phyloP scores from a whole-genome alignment of 2,797 vertebrate species.

The Ciconia nigra region DNA sequence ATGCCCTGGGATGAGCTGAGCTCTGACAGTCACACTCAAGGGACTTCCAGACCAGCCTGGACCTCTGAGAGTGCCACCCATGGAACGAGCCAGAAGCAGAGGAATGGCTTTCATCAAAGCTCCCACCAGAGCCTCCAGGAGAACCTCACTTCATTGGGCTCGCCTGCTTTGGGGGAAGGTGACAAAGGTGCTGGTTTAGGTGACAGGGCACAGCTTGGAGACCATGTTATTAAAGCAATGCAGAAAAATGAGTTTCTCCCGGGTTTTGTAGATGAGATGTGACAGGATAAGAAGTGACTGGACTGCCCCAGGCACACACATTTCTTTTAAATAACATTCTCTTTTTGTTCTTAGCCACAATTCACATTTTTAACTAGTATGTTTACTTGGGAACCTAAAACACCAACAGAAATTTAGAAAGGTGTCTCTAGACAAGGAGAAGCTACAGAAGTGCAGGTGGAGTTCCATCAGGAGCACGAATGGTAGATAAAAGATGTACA shows the following conservation, averaged over 20 bases:
- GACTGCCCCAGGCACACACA: neutral
- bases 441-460: neutral
- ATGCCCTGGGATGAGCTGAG: conserved; percentile 6
- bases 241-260: conserved; percentile 21
- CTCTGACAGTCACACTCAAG: neutral
- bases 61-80: neutral
- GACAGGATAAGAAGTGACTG: neutral
- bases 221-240: too few species aligned
- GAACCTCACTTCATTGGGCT: neutral
- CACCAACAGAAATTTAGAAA: neutral
- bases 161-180: neutral
- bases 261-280: conserved; percentile 36
- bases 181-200: neutral
- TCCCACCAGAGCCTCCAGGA: neutral
- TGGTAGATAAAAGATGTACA: neutral
- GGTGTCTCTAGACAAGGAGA: neutral
- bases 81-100: neutral
- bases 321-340: neutral
- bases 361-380: neutral
- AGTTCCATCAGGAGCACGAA: neutral
- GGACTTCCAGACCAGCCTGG: neutral
- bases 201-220: neutral
- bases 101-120: neutral
- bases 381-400: neutral
- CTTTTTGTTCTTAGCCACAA: neutral